Evolutionary conservation across 2,888 invertebrate species (phyloP).

Genomic region (Tetragonula carbonaria): DNA sequence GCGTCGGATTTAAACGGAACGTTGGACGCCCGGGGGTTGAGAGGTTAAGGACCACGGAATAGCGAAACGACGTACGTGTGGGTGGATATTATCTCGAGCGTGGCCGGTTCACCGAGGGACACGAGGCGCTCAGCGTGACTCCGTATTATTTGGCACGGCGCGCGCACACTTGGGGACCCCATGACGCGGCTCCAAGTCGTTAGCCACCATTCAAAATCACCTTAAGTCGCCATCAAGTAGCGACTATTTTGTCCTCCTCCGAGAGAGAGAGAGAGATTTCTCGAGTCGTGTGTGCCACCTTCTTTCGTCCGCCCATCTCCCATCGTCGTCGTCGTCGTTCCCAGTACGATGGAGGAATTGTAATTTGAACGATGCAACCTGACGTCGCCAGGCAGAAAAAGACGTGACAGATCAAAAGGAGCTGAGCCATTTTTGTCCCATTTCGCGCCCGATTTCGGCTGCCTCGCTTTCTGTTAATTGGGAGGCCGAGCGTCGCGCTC

Average conservation of each 20-base stretch:
- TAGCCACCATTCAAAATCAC: conserved; percentile 82
- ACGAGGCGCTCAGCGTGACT: conserved; percentile 79
- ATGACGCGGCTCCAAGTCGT: conserved; percentile 82
- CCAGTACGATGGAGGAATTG: conserved; percentile 65
- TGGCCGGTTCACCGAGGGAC: conserved; percentile 71
- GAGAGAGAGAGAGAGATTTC: conserved; percentile 14
- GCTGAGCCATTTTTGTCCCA: conserved; percentile 41
- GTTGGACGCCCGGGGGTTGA: conserved; percentile 58
- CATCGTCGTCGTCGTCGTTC: conserved; percentile 12
- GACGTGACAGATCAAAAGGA: conserved; percentile 42
- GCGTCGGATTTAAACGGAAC: conserved; percentile 61
- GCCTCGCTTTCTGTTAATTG: conserved; percentile 45
- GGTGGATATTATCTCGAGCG: conserved; percentile 81
- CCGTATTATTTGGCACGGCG: conserved; percentile 80
- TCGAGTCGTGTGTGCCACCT: conserved; percentile 1
- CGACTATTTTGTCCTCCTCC: conserved; percentile 78
- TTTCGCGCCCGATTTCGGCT: neutral
- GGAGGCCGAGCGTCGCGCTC: neutral
- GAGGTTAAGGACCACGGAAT: conserved; percentile 79
- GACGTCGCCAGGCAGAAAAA: conserved; percentile 49
- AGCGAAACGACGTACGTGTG: conserved; percentile 80
- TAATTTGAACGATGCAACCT: conserved; percentile 68
- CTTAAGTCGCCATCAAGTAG: conserved; percentile 83
- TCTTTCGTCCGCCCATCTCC: conserved; percentile 9
- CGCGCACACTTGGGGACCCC: conserved; percentile 75